These are phyloP conservation scores for Papilio helenus DNA, from an alignment of 1,140 invertebrate species.

Conservation along the genomic window DNA sequence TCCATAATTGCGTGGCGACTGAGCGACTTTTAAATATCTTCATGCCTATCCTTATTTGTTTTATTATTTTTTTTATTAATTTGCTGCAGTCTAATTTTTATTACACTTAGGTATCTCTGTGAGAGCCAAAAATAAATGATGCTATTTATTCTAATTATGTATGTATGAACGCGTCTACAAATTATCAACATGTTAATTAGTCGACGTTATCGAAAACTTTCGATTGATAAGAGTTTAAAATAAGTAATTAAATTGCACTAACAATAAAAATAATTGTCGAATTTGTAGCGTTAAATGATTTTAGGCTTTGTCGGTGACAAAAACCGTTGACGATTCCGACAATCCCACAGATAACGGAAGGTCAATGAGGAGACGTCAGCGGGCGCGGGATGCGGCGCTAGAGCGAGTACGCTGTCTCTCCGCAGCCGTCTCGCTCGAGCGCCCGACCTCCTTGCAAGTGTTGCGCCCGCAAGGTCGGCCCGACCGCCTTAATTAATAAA, in stretches of 20 bases:
- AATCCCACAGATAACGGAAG: conserved; percentile 79
- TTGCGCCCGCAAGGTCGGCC: conserved; percentile 80
- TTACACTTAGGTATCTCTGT: neutral
- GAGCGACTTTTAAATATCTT: conserved; percentile 74
- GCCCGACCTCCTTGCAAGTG: conserved; percentile 80
- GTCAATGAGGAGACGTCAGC: conserved; percentile 77
- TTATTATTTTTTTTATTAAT: conserved; percentile 14
- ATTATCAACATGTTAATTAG: conserved; percentile 12
- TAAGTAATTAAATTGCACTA: conserved; percentile 3
- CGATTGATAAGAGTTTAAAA: conserved; percentile 12
- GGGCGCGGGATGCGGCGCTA: conserved; percentile 46
- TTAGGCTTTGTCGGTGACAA: conserved; percentile 47
- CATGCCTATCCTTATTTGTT: conserved; percentile 47
- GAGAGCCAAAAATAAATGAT: neutral
- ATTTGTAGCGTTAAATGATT: conserved; percentile 23
- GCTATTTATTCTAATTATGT: neutral
- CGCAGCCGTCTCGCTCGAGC: conserved; percentile 61
- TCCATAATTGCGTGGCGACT: conserved; percentile 77
- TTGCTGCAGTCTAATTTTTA: neutral
- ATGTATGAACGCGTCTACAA: neutral
- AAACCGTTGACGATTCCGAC: conserved; percentile 64
- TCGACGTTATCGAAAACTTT: neutral
- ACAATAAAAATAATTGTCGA: conserved; percentile 19
- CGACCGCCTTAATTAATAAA: conserved; percentile 82
- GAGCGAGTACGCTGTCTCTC: conserved; percentile 37